Evolutionary conservation across 2,888 invertebrate species (phyloP).

Genomic region (Hyposoter didymator): DNA sequence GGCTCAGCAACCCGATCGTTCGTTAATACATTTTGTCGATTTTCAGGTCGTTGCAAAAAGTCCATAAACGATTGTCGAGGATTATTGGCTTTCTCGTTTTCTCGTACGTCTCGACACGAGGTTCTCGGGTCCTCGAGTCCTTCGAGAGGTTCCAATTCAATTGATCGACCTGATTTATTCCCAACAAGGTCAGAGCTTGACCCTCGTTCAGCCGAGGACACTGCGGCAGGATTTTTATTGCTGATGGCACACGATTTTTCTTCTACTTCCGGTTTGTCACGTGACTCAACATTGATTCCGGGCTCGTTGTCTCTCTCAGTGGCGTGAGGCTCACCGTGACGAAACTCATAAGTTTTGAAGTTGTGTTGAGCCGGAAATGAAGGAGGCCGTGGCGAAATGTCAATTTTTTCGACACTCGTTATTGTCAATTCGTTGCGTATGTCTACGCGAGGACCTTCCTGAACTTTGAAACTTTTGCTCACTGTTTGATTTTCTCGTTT

Average conservation of each 20-base stretch:
- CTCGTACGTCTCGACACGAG: constrained; percentile 21
- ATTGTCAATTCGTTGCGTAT: constrained; percentile 68
- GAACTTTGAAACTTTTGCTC: constrained; percentile 37
- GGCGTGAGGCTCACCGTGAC: constrained; percentile 55
- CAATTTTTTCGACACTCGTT: constrained; percentile 65
- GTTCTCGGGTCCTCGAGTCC: constrained; percentile 46
- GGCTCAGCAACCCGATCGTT: constrained; percentile 9
- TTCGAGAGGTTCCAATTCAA: constrained; percentile 45
- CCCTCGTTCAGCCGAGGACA: constrained; percentile 36
- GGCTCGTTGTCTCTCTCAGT: constrained; percentile 13
- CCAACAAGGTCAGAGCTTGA: constrained; percentile 62
- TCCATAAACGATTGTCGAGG: constrained; percentile 59
- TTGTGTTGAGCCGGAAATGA: constrained; percentile 58
- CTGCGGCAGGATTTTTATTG: not conserved
- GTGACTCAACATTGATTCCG: constrained; percentile 4
- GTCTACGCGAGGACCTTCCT: constrained; percentile 69
- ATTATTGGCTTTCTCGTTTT: constrained; percentile 33
- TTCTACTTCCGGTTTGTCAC: constrained; percentile 37
- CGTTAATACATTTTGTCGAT: not conserved
- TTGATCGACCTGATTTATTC: constrained; percentile 65
- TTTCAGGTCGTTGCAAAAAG: constrained; percentile 57
- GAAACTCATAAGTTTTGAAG: constrained; percentile 67
- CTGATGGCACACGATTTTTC: constrained; percentile 35
- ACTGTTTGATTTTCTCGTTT: constrained; percentile 20
- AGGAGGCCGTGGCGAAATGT: constrained; percentile 66